Evolutionary conservation across 2,113 vertebrate genomes (phyloP), one percentile per base, ranked within the genome.

Genomic region (Panurus biarmicus): DNA sequence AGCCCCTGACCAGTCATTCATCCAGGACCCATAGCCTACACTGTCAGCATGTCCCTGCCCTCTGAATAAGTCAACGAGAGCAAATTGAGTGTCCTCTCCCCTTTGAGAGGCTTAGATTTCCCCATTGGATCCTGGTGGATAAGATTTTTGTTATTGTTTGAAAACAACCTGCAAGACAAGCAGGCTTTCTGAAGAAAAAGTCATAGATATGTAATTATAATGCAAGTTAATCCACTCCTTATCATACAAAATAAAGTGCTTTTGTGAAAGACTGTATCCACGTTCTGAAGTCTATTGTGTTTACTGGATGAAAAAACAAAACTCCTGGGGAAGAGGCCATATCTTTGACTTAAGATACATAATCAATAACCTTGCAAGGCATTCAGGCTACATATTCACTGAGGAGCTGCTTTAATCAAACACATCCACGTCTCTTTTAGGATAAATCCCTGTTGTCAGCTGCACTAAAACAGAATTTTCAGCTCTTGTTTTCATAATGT

Each of bases 341-440:
- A 85, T 95, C 95, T 95, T 91, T 77, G 54, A 84, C 51, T 80
- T 65, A 50, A 94, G 79, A 64, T 81, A 82, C 62, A 53, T 77
- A 88, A 96, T 96, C 86, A 94, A 88, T 97, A 97, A 96, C 73
- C 92, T 96, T 83, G 76, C 71, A 54, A 93, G 75, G 61, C 28
- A 90, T 69, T 92, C 83, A 91, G 81, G 29, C 82, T 96, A 85
- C 67, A 72, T 92, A 95, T 90, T 79, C 85, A 76, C 36, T 47
- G 64, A 94, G 88, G 86, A 92, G 35, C 44, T 78, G 69, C 61
- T 95, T 96, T 92, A 96, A 92, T 91, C 84, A 93, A 92, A 95
- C 48, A 58, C 54, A 58, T 85, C 84, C 90, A 53, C 77, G 73
- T 92, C 87, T 94, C 76, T 90, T 77, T 90, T 75, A 87, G 82